phyloP scores from a whole-genome alignment of 2,888 invertebrate species.

The Megamerina dolium region DNA sequence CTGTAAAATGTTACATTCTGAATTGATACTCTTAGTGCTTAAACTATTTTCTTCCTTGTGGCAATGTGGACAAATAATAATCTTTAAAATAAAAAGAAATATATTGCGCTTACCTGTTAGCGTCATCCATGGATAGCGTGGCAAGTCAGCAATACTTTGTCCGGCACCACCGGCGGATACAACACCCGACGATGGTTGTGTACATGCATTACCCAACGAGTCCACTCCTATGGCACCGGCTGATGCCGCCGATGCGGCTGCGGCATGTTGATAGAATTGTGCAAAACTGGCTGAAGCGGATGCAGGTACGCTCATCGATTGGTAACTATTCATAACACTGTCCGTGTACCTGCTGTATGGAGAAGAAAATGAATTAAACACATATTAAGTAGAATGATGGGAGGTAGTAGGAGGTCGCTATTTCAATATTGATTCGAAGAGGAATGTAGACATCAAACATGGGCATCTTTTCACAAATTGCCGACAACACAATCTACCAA shows the following conservation, averaged over 20 bases:
- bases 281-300: constrained; percentile 56
- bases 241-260: constrained; percentile 63
- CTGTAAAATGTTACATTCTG: too few relatives aligned
- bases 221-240: constrained; percentile 69
- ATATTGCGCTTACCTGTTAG: constrained; percentile 74
- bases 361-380: constrained; percentile 9
- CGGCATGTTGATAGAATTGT: constrained; percentile 85
- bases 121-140: constrained; percentile 94
- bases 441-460: too few relatives aligned
- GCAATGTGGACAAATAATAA: too few relatives aligned
- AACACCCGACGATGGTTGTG: constrained; percentile 61
- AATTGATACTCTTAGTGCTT: too few relatives aligned
- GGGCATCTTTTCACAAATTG: too few relatives aligned
- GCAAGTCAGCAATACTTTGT: constrained; percentile 85
- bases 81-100: too few relatives aligned
- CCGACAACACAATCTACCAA: too few relatives aligned
- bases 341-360: constrained; percentile 47
- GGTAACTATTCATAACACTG: constrained; percentile 51
- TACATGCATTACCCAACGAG: constrained; percentile 75
- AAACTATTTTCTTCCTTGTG: too few relatives aligned
- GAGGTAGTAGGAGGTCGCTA: too few relatives aligned
- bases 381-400: constrained; percentile 5
- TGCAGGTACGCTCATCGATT: constrained; percentile 51
- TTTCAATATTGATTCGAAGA: too few relatives aligned
- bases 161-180: constrained; percentile 59